Conservation (phyloP, 2,888 invertebrate genomes). For the Taenaris catops region DNA sequence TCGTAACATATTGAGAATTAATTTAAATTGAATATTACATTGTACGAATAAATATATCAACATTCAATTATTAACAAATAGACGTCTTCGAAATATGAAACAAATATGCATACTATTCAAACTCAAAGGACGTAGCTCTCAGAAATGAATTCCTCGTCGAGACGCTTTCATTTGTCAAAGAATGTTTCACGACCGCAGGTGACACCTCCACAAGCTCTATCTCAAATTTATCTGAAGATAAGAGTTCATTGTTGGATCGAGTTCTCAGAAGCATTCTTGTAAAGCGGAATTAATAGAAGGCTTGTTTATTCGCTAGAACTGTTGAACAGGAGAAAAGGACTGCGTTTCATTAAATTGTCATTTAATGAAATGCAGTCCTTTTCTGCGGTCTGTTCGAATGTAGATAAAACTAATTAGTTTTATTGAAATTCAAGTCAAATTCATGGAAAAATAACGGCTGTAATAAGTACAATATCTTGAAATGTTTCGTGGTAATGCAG, state of each 20-base stretch:
- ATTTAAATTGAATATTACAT: too few relatives aligned
- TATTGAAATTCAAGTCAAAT: conserved; percentile 5
- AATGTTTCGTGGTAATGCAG: too few relatives aligned
- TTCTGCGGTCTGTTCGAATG: conserved; percentile 8
- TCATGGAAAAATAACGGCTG: too few relatives aligned
- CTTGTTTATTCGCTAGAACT: conserved; percentile 10
- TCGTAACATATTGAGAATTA: too few relatives aligned
- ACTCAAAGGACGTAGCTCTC: background rate
- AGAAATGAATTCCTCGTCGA: background rate
- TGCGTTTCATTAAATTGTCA: too few relatives aligned
- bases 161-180: conserved; percentile 5
- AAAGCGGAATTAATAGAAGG: conserved; percentile 11
- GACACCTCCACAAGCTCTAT: conserved; percentile 1
- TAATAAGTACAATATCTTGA: too few relatives aligned
- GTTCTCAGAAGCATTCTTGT: conserved; percentile 4
- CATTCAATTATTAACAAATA: background rate
- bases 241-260: conserved; percentile 9
- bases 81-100: background rate
- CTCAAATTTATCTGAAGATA: conserved; percentile 6
- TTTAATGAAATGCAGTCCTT: conserved; percentile 12
- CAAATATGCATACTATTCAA: background rate
- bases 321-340: too few relatives aligned
- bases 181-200: conserved; percentile 2
- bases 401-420: conserved; percentile 10
- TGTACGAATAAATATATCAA: background rate